These are phyloP conservation scores for Rynchops niger DNA, from an alignment of 2,113 vertebrate species.

Conservation along the genomic window DNA sequence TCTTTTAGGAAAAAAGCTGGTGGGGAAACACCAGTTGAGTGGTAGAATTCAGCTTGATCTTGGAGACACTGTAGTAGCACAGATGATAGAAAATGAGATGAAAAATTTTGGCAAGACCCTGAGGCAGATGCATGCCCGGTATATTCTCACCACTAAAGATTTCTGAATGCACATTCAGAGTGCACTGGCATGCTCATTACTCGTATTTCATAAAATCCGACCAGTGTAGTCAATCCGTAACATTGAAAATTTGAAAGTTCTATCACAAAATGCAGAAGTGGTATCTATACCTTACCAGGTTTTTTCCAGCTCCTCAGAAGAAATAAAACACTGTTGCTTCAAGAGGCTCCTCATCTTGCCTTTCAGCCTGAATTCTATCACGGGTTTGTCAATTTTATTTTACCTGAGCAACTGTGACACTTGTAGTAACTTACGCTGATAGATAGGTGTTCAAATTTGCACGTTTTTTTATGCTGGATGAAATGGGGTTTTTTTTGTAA, in stretches of 20 bases:
- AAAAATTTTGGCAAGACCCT: background rate
- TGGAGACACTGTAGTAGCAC: background rate
- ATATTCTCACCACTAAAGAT: background rate
- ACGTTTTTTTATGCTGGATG: background rate
- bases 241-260: background rate
- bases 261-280: background rate
- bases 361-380: background rate
- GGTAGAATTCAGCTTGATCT: background rate
- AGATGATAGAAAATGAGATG: background rate
- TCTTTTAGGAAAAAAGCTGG: background rate
- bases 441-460: background rate
- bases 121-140: background rate
- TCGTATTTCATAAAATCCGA: background rate
- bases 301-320: background rate
- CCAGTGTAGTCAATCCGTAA: background rate
- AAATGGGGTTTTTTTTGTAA: background rate
- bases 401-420: background rate
- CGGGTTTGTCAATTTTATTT: background rate
- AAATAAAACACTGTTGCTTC: background rate
- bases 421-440: background rate
- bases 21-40: background rate
- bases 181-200: background rate
- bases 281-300: background rate
- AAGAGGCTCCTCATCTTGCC: background rate
- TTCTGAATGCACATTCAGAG: background rate